Percentiles rank a stretch among this genome's conserved stretches.
These are phyloP conservation scores for Luehdorfia chinensis DNA, from an alignment of 1,140 invertebrate species.

Conservation along the genomic window DNA sequence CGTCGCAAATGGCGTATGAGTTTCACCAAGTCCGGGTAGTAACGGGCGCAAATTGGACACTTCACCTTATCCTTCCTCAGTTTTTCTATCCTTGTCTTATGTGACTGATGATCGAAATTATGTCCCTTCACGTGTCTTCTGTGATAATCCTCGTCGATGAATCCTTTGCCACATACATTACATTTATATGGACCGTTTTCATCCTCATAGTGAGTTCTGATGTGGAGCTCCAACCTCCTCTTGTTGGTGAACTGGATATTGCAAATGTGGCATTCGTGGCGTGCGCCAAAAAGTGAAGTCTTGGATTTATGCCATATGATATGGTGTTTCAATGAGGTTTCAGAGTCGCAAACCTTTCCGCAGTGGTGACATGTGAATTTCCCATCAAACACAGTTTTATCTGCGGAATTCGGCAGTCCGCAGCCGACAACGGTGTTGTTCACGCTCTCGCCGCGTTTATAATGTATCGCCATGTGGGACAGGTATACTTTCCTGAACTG, in stretches of 20 bases:
- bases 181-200: slow-evolving; percentile 65
- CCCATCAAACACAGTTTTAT: slow-evolving; percentile 40
- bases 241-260: slow-evolving; percentile 66
- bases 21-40: slow-evolving; percentile 59
- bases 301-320: slow-evolving; percentile 67
- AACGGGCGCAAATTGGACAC: slow-evolving; percentile 65
- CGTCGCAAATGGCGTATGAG: slow-evolving; percentile 62
- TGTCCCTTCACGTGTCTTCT: slow-evolving; percentile 63
- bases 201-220: slow-evolving; percentile 60
- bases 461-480: slow-evolving; percentile 66
- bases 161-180: slow-evolving; percentile 62
- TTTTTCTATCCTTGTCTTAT: slow-evolving; percentile 59
- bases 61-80: slow-evolving; percentile 63
- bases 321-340: slow-evolving; percentile 63
- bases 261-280: slow-evolving; percentile 63
- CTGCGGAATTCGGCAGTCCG: slow-evolving; percentile 27
- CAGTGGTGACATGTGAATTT: slow-evolving; percentile 60
- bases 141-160: slow-evolving; percentile 54
- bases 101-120: slow-evolving; percentile 62
- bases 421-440: slow-evolving; percentile 53
- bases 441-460: slow-evolving; percentile 55
- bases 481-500: slow-evolving; percentile 61
- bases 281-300: slow-evolving; percentile 45
- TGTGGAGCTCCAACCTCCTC: slow-evolving; percentile 51
- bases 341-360: slow-evolving; percentile 63